These are phyloP conservation scores for Vannuccia rotundouncinata DNA, from an alignment of 2,888 invertebrate genomes.

Conservation along the genomic window DNA sequence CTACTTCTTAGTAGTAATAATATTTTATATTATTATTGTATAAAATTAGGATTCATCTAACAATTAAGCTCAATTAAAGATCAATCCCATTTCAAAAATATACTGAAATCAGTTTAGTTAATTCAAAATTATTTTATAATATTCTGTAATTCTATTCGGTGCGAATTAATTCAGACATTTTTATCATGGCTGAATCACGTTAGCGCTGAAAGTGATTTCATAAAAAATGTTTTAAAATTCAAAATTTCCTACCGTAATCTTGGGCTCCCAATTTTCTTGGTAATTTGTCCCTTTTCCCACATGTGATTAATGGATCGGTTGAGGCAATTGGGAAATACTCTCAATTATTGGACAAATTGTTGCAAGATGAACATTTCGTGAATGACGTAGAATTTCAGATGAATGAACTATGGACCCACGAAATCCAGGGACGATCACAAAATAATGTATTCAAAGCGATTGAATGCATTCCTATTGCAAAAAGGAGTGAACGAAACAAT, in stretches of 20 bases:
- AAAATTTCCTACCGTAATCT: background rate
- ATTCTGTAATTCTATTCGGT: too few relatives aligned
- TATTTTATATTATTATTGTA: too few relatives aligned
- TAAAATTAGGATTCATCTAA: too few relatives aligned
- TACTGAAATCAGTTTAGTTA: too few relatives aligned
- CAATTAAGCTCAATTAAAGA: too few relatives aligned
- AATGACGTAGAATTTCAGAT: background rate
- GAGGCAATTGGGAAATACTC: background rate
- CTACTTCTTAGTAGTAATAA: too few relatives aligned
- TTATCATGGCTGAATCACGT: too few relatives aligned
- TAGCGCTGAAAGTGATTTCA: too few relatives aligned
- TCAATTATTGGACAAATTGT: background rate
- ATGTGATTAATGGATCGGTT: background rate
- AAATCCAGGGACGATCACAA: background rate
- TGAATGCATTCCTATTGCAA: background rate
- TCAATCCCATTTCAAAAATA: too few relatives aligned
- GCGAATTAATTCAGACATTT: too few relatives aligned
- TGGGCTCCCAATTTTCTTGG: background rate
- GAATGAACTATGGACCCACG: background rate
- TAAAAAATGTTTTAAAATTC: background rate
- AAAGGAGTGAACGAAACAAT: background rate
- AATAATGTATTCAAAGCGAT: background rate
- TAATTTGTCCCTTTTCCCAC: background rate
- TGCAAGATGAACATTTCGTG: background rate
- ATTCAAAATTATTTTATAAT: too few relatives aligned